Percentiles rank a stretch among this genome's conserved stretches.
Conservation (phyloP, 1,140 invertebrate species). For the Geopemphigus sp. region DNA sequence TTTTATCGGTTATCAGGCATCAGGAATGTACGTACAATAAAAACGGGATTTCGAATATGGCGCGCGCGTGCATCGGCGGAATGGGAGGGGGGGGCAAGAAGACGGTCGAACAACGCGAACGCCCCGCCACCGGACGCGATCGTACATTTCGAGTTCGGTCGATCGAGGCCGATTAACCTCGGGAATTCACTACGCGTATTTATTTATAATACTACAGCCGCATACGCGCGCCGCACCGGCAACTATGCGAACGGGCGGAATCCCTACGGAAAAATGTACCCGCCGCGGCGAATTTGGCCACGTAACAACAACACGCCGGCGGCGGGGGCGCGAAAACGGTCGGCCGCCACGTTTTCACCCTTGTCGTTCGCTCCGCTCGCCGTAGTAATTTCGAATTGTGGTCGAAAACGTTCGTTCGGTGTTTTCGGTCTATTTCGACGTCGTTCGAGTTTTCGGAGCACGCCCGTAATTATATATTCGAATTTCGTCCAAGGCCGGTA, state of each 20-base stretch:
- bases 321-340: too few relatives aligned
- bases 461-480: too few relatives aligned
- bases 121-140: too few relatives aligned
- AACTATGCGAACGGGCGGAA: too few relatives aligned
- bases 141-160: constrained; percentile 24
- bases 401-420: too few relatives aligned
- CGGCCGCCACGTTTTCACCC: too few relatives aligned
- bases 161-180: constrained; percentile 32
- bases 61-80: neutral
- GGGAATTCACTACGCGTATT: neutral
- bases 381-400: too few relatives aligned
- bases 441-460: too few relatives aligned
- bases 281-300: neutral
- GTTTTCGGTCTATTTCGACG: too few relatives aligned
- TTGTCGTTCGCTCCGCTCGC: too few relatives aligned
- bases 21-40: constrained; percentile 29
- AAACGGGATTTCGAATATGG: constrained; percentile 34
- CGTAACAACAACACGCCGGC: too few relatives aligned
- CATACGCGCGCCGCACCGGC: neutral
- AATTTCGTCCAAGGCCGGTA: too few relatives aligned
- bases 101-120: neutral
- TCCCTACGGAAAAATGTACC: neutral
- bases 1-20: constrained; percentile 44
- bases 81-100: neutral
- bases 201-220: neutral